Base-by-base conservation (phyloP, 2,113 vertebrate species). In the Aspiorhynchus laticeps region DNA sequence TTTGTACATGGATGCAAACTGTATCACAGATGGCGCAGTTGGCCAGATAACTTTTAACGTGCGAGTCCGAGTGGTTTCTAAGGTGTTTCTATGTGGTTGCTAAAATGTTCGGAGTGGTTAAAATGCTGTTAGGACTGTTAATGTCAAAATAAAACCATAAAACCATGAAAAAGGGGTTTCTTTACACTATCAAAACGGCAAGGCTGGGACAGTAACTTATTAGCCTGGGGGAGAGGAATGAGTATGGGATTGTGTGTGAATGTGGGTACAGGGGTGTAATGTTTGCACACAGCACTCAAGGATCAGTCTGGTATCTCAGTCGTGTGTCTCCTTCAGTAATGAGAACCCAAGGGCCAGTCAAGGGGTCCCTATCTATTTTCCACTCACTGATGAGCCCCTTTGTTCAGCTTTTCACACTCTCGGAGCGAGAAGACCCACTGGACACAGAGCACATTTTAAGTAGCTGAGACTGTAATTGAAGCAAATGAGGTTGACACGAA, bases 321-420 rank as follows among this genome's bases (percentile, higher is more conserved):
- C 15, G 17, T 69, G 48, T n/a, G 46, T 84, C 19, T 84, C 48
- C 33, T 75, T 73, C 67, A 43, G 33, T 80, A 33, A 82, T 75
- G 74, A 87, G 85, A 83, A 77, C 80, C 71, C 43, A 48, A 51
- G 80, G 71, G 41, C 53, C 48, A 26, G 48, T 75, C 69, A 59
- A 74, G 67, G 19, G 48, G 28, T 84, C 26, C 79, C 53, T 87
- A 53, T 63, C 12, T 24, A 33, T 46, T 28, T 63, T 38, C 14
- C 71, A 36, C 36, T 53, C 65, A 24, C 43, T 51, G 81, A 83
- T 83, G 67, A 83, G 53, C 9, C 56, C 10, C 59, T 83, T 75
- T 56, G 43, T 75, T 76, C 33, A 83, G 71, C 80, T 24, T 77
- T 61, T 67, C 67, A 53, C 63, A 81, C 9, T 36, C 46, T 59